phyloP scores from a whole-genome alignment of 1,140 invertebrate species.

The Drosophila miranda region DNA sequence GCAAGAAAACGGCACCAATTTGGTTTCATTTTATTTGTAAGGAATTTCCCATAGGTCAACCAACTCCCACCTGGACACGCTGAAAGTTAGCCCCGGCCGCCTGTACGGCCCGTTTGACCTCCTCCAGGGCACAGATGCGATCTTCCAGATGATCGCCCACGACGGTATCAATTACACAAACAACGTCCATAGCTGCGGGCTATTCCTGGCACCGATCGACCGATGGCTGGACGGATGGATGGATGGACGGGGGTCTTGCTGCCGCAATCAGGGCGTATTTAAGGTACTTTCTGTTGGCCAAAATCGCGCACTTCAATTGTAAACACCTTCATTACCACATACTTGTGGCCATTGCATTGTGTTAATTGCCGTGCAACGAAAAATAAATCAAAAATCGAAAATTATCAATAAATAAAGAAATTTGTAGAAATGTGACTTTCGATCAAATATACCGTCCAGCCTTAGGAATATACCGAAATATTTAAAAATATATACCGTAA shows the following conservation, averaged over 20 bases:
- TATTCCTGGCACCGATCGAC: slow-evolving; percentile 56
- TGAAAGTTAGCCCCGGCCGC: slow-evolving; percentile 91
- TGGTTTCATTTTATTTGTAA: slow-evolving; percentile 32
- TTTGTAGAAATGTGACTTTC: slow-evolving; percentile 49
- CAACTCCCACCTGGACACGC: slow-evolving; percentile 88
- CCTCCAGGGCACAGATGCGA: slow-evolving; percentile 91
- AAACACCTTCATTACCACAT: slow-evolving; percentile 67
- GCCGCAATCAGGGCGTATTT: slow-evolving; percentile 16
- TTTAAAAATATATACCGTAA: too few relatives aligned
- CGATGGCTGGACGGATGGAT: slow-evolving; percentile 34
- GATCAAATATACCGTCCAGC: too few relatives aligned
- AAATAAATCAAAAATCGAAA: not conserved
- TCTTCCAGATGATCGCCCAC: slow-evolving; percentile 88
- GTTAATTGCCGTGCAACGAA: slow-evolving; percentile 59
- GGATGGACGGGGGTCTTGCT: slow-evolving; percentile 3
- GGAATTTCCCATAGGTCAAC: slow-evolving; percentile 7
- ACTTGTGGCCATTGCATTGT: slow-evolving; percentile 55
- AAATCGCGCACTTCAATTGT: slow-evolving; percentile 41
- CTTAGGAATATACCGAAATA: too few relatives aligned
- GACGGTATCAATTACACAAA: slow-evolving; percentile 93
- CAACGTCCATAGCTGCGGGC: slow-evolving; percentile 91
- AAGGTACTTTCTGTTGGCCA: slow-evolving; percentile 25
- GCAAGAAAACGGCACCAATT: slow-evolving; percentile 24
- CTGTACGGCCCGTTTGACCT: slow-evolving; percentile 91
- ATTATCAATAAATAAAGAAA: slow-evolving; percentile 55